Evolutionary conservation across 2,797 vertebrate genomes (phyloP), one percentile per base, ranked within the genome.

Genomic region (Acanthopagrus latus): DNA sequence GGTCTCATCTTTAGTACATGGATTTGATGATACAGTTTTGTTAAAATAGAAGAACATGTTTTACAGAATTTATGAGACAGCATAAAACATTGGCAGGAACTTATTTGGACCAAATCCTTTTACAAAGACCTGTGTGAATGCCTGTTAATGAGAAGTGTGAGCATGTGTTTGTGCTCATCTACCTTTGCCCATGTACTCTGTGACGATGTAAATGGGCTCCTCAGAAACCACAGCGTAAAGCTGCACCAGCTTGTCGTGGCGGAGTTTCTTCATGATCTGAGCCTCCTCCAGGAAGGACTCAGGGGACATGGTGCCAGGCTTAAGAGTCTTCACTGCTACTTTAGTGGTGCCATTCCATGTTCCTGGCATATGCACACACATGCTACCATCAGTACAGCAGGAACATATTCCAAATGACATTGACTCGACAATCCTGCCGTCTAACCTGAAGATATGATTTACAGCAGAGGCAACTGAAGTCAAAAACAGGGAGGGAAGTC

Each of bases 271-370:
- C 98, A 99, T 99, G 94, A 99, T 99, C 94, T 99, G 98, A 20
- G 98, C 98, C 85, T 99, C 98, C 88, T 99, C 97, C 69, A 99
- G 95, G 93, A 99, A 99, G 2, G 98, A 99, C 81, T 99, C 97
- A 0, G 98, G 97, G 68, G 98, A 99, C 98, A 99, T 99, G 48
- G 98, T 99, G 84, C 98, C 98, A 2, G 97, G 96, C 88, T 99
- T 99, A 89, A 99, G 94, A 23, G 97, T 99, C 94, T 99, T 99
- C 93, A 99, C 98, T 52, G 98, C 98, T 89, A 99, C 98, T 92
- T 98, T 97, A 27, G 98, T 99, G 94, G 98, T 98, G 86, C 97
- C 97, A 3, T 99, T 99, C 98, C 98, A 99, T 0, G 97, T 99
- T 87, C 98, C 98, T 99, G 94, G 14, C 81, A 88, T 81, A 70